phyloP scores from a whole-genome alignment of 2,888 invertebrate genomes.

The Himalopsyche kuldschensis region DNA sequence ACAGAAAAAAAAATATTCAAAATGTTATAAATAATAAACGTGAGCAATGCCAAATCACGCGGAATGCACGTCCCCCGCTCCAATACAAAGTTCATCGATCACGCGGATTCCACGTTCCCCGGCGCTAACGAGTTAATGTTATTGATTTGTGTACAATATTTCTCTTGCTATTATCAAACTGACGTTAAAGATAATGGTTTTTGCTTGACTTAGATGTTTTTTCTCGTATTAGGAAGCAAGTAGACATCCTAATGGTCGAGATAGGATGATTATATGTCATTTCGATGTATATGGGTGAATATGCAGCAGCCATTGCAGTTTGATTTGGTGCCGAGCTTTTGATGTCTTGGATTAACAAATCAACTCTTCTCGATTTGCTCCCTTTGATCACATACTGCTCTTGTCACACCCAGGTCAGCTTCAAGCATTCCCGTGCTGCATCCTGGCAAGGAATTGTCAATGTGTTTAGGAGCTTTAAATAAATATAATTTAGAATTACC shows the following conservation, averaged over 20 bases:
- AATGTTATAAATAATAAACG: too few relatives aligned
- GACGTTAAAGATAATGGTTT: not conserved
- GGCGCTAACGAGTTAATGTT: constrained; percentile 22
- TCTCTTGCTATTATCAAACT: constrained; percentile 24
- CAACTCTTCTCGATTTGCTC: not conserved
- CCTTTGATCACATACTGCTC: not conserved
- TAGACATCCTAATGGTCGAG: not conserved
- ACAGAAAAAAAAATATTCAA: too few relatives aligned
- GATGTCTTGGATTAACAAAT: constrained; percentile 11
- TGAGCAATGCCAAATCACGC: too few relatives aligned
- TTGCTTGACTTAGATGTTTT: constrained; percentile 3
- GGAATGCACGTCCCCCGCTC: too few relatives aligned
- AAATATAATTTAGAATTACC: not conserved
- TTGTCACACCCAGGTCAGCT: constrained; percentile 7
- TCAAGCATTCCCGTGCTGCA: not conserved
- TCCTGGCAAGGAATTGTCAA: not conserved
- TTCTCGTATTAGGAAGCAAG: constrained; percentile 4
- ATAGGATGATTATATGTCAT: not conserved
- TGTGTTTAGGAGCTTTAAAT: not conserved
- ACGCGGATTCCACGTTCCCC: too few relatives aligned
- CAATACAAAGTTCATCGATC: too few relatives aligned
- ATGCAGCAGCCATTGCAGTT: constrained; percentile 12
- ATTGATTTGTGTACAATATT: constrained; percentile 23
- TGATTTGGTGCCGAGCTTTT: not conserved
- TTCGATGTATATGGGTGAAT: not conserved